Base-by-base conservation (phyloP, 1,140 invertebrate species). In the Lethrus apterus region DNA sequence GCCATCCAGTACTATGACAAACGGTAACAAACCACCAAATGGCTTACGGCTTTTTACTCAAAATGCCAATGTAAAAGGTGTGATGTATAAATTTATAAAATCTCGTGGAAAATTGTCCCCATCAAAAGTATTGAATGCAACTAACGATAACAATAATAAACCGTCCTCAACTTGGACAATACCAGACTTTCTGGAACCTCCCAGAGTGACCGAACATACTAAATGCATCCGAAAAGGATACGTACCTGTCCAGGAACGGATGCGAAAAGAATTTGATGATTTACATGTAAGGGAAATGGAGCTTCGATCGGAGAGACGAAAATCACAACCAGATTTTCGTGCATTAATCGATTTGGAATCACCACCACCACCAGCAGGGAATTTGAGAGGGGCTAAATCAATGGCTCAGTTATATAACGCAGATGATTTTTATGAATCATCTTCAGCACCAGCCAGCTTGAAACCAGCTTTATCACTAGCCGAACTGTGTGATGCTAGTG, bases 1-100 rank as follows among this genome's bases (percentile, higher is more conserved):
- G n/a, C n/a, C n/a, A n/a, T n/a, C n/a, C n/a, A 17, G n/a, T 42
- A 14, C 14, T 42, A 26, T 24, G 29, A 17, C 40, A 42, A 9
- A 48, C 29, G 40, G 32, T 15, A 26, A 11, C 9, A 33, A 26
- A n/a, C 14, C 21, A 9, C 17, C 3, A 7, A 43, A 43, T 35
- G 31, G 20, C 5, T 9, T 17, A 2, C 19, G 40, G 4, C 19
- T 43, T 11, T 48, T 62, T 30, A 52, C 48, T 10, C 62, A 56
- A 20, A 63, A 65, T 23, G 30, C 51, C 8, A 47, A 51, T 7
- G 49, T 51, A 4, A 64, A 58, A 52, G 65, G 65, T 26, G 57
- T 67, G 1, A 67, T 67, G 65, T 60, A 65, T 18, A 64, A 62
- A 40, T 67, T 67, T 43, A 43, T 67, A 14, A 67, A 65, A 55